A percentile compares a stretch with the other conserved stretches of the same genome.
Conservation (phyloP, 2,797 vertebrate genomes). For the Bufotes viridis region DNA sequence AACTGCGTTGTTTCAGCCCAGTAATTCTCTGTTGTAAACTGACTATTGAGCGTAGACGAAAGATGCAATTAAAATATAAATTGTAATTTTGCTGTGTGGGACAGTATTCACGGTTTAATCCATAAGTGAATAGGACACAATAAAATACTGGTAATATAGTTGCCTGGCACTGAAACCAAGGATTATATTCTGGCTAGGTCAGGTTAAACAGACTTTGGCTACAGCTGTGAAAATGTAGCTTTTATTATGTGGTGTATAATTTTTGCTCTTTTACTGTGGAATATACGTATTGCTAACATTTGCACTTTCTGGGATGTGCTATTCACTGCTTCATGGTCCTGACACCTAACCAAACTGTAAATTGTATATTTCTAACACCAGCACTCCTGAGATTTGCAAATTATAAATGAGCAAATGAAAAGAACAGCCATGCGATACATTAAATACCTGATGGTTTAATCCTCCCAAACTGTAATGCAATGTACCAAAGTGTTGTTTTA, state of each 20-base stretch:
- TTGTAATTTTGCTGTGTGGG: neutral
- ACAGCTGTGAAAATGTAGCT: neutral
- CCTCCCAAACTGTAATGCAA: conserved; percentile 48
- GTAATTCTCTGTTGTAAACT: conserved; percentile 3
- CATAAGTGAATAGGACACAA: neutral
- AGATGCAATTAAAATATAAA: conserved; percentile 1
- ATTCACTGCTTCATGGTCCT: neutral
- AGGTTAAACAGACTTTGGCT: conserved; percentile 37
- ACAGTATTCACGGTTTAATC: neutral
- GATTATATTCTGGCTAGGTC: conserved; percentile 19
- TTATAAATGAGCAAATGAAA: conserved; percentile 47
- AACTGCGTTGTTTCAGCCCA: neutral
- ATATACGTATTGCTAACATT: conserved; percentile 17
- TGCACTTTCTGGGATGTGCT: neutral
- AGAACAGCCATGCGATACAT: conserved; percentile 45
- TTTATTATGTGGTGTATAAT: conserved; percentile 27
- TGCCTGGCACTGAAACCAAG: conserved; percentile 16
- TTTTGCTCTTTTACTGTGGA: neutral
- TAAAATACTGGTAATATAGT: conserved; percentile 14
- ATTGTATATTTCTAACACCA: conserved; percentile 14
- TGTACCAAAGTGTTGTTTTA: conserved; percentile 56
- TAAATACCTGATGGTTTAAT: conserved; percentile 34
- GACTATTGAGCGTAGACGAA: neutral
- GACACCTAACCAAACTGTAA: conserved; percentile 44
- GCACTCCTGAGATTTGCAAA: conserved; percentile 39